A percentile compares a stretch with the other conserved stretches of the same genome.
phyloP scores from a whole-genome alignment of 2,797 vertebrate species.

The Crenichthys baileyi region DNA sequence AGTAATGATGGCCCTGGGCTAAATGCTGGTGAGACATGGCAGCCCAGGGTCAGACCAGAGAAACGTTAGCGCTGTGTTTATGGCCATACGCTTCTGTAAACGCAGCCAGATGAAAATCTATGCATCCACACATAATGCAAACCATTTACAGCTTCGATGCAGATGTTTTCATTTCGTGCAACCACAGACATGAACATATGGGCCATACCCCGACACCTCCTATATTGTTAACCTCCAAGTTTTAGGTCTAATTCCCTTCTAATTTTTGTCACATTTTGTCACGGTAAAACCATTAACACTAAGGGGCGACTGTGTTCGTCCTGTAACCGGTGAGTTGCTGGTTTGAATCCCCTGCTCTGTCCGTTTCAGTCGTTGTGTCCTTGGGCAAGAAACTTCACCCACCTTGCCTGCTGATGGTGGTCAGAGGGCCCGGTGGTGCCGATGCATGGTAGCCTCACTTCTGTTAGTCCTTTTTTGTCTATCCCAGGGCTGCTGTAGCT shows the following conservation, averaged over 20 bases:
- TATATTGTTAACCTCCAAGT: conserved; percentile 12
- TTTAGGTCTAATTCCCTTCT: conserved; percentile 1
- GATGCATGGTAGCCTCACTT: too few relatives aligned
- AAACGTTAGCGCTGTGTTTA: conserved; percentile 72
- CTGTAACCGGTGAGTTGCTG: too few relatives aligned
- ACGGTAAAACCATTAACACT: too few relatives aligned
- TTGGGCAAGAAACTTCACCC: too few relatives aligned
- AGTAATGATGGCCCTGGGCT: conserved; percentile 78
- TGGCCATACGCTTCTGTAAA: conserved; percentile 66
- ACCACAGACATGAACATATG: conserved; percentile 8
- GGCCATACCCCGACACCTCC: conserved; percentile 8
- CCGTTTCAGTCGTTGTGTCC: too few relatives aligned
- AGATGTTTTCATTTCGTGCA: conserved; percentile 54
- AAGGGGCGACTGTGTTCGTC: too few relatives aligned
- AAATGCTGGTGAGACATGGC: conserved; percentile 77
- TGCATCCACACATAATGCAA: conserved; percentile 65
- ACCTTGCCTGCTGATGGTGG: too few relatives aligned
- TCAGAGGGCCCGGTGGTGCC: too few relatives aligned
- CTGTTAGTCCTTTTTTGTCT: too few relatives aligned
- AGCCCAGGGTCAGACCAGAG: conserved; percentile 72
- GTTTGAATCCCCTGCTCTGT: too few relatives aligned
- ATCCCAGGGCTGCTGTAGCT: too few relatives aligned
- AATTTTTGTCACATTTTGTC: too few relatives aligned
- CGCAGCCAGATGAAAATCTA: conserved; percentile 71
- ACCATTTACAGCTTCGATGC: conserved; percentile 45